Evolutionary conservation across 2,888 invertebrate genomes (phyloP), one percentile per base, ranked within the genome.

Genomic region (Drosophila phalerata): DNA sequence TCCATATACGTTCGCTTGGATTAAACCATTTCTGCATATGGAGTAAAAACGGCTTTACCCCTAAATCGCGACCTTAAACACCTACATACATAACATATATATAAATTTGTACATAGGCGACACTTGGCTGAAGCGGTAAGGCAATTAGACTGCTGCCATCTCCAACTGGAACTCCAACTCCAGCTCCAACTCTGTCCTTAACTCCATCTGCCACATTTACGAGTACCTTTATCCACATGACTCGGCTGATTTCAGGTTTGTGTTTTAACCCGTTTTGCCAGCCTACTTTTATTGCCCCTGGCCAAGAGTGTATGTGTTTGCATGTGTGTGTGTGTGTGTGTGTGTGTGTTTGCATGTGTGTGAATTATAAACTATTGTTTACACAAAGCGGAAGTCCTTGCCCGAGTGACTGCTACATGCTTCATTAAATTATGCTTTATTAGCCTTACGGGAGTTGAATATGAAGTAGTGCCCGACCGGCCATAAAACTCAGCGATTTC

Each of bases 351-450:
- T 57, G 69, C 63, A 62, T 73, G 79, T 79, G 68, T 72, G 64
- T 73, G 77, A 75, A 79, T 87, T 90, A 84, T 89, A 85, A 90
- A 90, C 90, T 90, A 90, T 90, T 89, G 89, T 91, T 85, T 88
- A 82, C 84, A 81, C 70, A 84, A 84, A 81, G 84, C 85, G 90
- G 87, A 85, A 89, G 81, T 90, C 75, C 79, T 87, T 73, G 79
- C 74, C 78, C 82, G 64, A 77, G 72, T 72, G 78, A 76, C 77
- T 77, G 81, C 73, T 74, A 68, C 80, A 79, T 81, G 91, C 90
- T 90, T 88, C 89, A 90, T 90, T 91, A 91, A 89, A 90, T 90
- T 89, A 89, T 90, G 81, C 77, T 90, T 90, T 90, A 90, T 91
- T 90, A 90, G 88, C 81, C 90, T 72, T 84, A 85, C 90, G 91